Percentiles rank a stretch among this genome's conserved stretches.
phyloP scores from a whole-genome alignment of 2,888 invertebrate genomes.

The Acleris laterana region DNA sequence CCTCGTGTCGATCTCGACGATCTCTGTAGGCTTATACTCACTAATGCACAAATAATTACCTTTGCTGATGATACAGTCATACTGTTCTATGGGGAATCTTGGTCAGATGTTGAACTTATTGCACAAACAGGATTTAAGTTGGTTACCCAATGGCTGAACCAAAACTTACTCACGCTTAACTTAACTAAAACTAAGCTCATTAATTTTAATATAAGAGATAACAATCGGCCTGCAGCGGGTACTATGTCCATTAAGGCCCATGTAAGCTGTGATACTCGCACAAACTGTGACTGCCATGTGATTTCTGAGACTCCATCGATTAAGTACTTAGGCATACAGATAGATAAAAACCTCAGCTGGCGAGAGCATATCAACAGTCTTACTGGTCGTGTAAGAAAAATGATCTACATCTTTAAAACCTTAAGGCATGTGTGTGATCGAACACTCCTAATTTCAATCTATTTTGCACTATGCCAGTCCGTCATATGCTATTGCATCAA shows the following conservation, averaged over 20 bases:
- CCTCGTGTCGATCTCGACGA: background rate
- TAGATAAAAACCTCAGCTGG: background rate
- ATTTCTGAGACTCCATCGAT: background rate
- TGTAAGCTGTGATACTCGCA: background rate
- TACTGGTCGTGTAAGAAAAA: background rate
- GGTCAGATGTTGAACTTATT: background rate
- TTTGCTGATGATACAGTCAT: background rate
- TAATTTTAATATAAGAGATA: background rate
- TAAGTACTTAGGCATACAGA: background rate
- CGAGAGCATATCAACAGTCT: background rate
- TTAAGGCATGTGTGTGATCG: background rate
- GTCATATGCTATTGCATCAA: background rate
- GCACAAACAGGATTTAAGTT: background rate
- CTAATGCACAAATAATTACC: background rate
- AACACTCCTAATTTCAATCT: background rate
- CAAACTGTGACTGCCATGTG: background rate
- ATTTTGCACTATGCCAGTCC: background rate
- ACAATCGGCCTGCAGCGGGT: background rate
- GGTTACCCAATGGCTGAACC: background rate
- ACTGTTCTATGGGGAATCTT: background rate
- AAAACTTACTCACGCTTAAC: constrained; percentile 2
- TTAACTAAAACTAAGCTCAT: constrained; percentile 2
- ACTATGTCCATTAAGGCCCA: background rate
- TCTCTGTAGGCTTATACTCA: background rate
- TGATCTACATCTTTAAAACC: background rate